Conservation (phyloP, 2,113 vertebrate species). For the Heliornis fulica region DNA sequence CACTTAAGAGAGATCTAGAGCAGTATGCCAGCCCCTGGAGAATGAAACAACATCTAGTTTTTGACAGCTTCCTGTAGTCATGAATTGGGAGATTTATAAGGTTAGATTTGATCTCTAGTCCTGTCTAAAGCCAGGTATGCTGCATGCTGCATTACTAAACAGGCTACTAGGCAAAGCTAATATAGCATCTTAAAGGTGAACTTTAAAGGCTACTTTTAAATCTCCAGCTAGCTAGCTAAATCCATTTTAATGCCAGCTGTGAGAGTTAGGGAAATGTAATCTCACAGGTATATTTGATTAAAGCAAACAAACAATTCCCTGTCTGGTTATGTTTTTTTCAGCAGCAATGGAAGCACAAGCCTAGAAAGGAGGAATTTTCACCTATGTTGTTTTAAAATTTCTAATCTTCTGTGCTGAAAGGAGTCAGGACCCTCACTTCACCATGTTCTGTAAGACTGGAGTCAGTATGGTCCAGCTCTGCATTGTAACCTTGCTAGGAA, state of each 20-base stretch:
- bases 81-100: conserved; percentile 67
- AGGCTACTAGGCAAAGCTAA: conserved; percentile 43
- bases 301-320: neutral
- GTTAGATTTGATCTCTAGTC: conserved; percentile 63
- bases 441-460: neutral
- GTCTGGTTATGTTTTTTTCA: neutral
- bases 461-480: neutral
- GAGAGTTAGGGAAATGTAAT: conserved; percentile 25
- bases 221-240: conserved; percentile 11
- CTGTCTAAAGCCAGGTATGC: conserved; percentile 38
- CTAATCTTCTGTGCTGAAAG: neutral
- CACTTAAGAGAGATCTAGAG: conserved; percentile 34
- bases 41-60: conserved; percentile 59
- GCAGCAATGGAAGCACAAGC: neutral
- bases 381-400: neutral
- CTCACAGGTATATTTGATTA: neutral
- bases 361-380: neutral
- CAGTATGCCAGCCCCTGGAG: conserved; percentile 24
- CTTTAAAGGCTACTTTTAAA: conserved; percentile 53
- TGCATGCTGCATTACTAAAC: conserved; percentile 48
- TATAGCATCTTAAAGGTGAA: conserved; percentile 58
- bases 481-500: neutral
- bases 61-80: conserved; percentile 60
- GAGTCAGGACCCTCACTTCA: neutral
- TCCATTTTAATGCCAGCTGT: conserved; percentile 20